Percentiles rank a stretch among this genome's conserved stretches.
phyloP scores from a whole-genome alignment of 2,113 vertebrate genomes.

The Uria aalge region DNA sequence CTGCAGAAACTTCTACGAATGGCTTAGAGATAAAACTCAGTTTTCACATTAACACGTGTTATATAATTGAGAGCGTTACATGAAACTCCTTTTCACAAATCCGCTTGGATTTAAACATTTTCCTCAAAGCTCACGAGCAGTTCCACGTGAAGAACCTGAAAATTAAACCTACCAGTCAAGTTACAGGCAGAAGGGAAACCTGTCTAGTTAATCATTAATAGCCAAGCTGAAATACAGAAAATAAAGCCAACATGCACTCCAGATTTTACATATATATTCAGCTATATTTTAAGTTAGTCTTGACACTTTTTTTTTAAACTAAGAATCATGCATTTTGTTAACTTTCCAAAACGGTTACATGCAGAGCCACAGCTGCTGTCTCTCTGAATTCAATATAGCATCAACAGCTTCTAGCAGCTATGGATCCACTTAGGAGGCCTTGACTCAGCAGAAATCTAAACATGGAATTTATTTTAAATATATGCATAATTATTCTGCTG shows the following conservation, averaged over 20 bases:
- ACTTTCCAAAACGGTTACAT: background rate
- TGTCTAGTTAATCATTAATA: background rate
- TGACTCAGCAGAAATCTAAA: slow-evolving; percentile 24
- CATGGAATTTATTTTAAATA: background rate
- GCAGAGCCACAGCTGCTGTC: slow-evolving; percentile 17
- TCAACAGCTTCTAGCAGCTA: background rate
- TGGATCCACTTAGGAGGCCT: background rate
- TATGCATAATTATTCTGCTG: slow-evolving; percentile 4
- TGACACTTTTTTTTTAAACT: background rate
- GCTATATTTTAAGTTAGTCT: background rate
- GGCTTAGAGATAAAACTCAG: background rate
- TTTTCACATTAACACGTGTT: background rate
- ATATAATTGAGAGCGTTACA: background rate
- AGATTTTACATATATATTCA: background rate
- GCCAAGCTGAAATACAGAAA: background rate
- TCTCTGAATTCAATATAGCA: background rate
- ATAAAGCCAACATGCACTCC: background rate
- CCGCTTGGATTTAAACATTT: background rate
- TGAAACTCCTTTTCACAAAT: background rate
- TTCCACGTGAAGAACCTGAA: background rate
- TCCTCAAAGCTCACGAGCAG: background rate
- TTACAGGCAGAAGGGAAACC: background rate
- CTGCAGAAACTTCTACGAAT: background rate
- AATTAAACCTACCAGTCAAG: background rate
- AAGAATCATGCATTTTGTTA: background rate